Percentiles rank a stretch among this genome's conserved stretches.
phyloP scores from a whole-genome alignment of 2,113 vertebrate genomes.

The Epinephelus moara region DNA sequence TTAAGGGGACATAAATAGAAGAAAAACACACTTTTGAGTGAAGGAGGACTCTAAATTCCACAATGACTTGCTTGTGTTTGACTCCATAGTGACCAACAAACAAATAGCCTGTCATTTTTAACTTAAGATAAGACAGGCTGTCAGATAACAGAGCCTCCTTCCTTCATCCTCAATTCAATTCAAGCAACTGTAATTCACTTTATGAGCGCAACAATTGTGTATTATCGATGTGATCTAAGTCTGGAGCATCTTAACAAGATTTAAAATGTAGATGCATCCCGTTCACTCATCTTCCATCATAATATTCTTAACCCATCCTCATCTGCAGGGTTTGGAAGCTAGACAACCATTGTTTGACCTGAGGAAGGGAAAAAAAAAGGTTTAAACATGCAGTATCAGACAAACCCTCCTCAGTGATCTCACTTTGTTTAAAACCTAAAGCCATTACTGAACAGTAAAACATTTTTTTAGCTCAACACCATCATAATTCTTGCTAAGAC shows the following conservation, averaged over 20 bases:
- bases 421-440: slow-evolving; percentile 47
- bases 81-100: background rate
- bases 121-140: slow-evolving; percentile 11
- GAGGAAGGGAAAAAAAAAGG: background rate
- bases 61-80: background rate
- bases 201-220: slow-evolving; percentile 29
- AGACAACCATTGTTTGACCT: slow-evolving; percentile 4
- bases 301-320: slow-evolving; percentile 19
- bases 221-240: slow-evolving; percentile 25
- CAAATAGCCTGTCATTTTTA: slow-evolving; percentile 8
- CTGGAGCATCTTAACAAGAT: slow-evolving; percentile 38
- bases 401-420: slow-evolving; percentile 20
- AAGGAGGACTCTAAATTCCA: background rate
- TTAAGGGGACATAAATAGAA: no score
- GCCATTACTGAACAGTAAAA: slow-evolving; percentile 47
- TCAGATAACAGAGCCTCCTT: slow-evolving; percentile 9
- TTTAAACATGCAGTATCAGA: slow-evolving; percentile 20
- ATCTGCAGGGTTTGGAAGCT: slow-evolving; percentile 36
- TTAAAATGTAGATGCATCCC: slow-evolving; percentile 31
- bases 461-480: slow-evolving; percentile 48
- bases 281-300: slow-evolving; percentile 32
- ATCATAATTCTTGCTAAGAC: slow-evolving; percentile 59
- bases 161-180: slow-evolving; percentile 20
- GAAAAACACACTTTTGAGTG: no score
- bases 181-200: slow-evolving; percentile 43